These are phyloP conservation scores for Volucella bombylans DNA, from an alignment of 2,888 invertebrate genomes.

Conservation along the genomic window DNA sequence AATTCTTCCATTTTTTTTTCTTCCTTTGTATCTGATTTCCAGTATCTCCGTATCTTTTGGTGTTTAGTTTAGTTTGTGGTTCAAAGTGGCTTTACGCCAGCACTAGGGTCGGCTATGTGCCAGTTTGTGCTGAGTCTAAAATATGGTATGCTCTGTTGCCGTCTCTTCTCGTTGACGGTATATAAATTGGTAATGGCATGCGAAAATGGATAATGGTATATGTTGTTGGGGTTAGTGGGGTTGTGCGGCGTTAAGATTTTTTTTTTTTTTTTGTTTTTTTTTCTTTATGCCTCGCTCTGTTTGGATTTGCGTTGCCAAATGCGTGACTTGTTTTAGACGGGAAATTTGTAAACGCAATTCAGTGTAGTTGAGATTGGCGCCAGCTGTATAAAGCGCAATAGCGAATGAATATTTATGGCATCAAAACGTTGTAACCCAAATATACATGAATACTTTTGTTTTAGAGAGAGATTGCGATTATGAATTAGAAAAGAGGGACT, in stretches of 20 bases:
- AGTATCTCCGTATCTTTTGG: constrained; percentile 11
- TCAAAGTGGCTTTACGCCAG: constrained; percentile 46
- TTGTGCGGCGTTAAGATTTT: constrained; percentile 28
- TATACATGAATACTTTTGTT: constrained; percentile 20
- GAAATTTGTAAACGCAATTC: constrained; percentile 42
- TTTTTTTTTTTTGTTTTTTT: neutral
- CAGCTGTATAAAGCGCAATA: constrained; percentile 42
- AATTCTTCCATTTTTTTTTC: constrained; percentile 12
- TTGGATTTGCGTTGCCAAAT: constrained; percentile 66
- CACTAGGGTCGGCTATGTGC: constrained; percentile 43
- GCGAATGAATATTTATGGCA: constrained; percentile 39
- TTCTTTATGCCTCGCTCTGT: neutral
- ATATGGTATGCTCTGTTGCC: neutral
- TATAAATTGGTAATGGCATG: constrained; percentile 53
- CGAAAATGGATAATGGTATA: constrained; percentile 20
- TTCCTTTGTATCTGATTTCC: constrained; percentile 59
- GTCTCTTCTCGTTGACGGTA: constrained; percentile 20
- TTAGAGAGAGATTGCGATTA: neutral
- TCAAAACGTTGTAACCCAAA: constrained; percentile 22
- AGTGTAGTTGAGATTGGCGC: constrained; percentile 39
- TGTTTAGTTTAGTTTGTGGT: constrained; percentile 24
- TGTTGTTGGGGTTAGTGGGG: constrained; percentile 36
- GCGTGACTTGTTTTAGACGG: constrained; percentile 50
- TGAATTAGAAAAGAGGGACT: too few species aligned
- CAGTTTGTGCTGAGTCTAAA: too few species aligned